Evolutionary conservation across 35 echinoderm and acorn worm species (phyloP).

Genomic region (Eucidaris tribuloides): DNA sequence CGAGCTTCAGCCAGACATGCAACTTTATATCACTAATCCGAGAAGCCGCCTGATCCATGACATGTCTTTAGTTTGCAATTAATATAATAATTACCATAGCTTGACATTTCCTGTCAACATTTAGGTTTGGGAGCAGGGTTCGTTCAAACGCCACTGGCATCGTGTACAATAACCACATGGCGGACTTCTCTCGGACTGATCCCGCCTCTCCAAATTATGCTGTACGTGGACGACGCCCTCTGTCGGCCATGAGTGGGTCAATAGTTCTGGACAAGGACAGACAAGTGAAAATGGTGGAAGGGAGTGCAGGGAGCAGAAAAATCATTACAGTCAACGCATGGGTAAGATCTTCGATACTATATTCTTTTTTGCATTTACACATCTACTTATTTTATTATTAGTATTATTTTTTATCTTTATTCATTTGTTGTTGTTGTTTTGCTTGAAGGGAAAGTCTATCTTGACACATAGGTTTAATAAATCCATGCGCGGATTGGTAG

Average conservation of each 20-base stretch:
- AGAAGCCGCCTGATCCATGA: too few species aligned
- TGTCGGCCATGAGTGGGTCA: slow-evolving; percentile 35
- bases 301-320: slow-evolving; percentile 30
- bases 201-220: slow-evolving; percentile 9
- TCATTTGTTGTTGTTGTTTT: neutral
- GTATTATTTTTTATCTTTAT: neutral
- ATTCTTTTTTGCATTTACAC: neutral
- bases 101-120: too few species aligned
- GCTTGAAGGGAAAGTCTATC: neutral
- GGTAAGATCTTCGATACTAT: slow-evolving; percentile 11
- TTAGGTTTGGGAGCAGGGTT: slow-evolving; percentile 38
- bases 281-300: slow-evolving; percentile 30
- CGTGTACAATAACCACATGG: slow-evolving; percentile 54
- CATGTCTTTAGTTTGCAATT: too few species aligned
- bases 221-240: slow-evolving; percentile 30
- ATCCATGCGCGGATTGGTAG: too few species aligned
- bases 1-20: too few species aligned
- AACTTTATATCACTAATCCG: too few species aligned
- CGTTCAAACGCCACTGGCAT: slow-evolving; percentile 26
- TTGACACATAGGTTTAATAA: neutral
- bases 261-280: slow-evolving; percentile 25
- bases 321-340: slow-evolving; percentile 56
- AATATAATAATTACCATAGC: too few species aligned
- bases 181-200: slow-evolving; percentile 10
- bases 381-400: neutral